phyloP scores from a whole-genome alignment of 2,888 invertebrate genomes.

The Amitus sp. region DNA sequence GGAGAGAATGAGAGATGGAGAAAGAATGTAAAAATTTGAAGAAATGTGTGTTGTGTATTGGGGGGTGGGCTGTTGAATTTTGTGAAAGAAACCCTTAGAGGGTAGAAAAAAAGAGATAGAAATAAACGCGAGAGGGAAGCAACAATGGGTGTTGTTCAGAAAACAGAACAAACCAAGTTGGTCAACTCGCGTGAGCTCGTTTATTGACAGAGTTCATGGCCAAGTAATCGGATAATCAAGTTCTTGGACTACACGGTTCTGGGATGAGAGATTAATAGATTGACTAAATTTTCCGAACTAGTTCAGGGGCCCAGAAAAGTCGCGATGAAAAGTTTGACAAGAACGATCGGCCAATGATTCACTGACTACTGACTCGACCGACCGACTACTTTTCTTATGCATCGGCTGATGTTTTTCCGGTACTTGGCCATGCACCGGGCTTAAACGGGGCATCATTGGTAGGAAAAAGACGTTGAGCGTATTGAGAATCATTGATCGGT shows the following conservation, averaged over 20 bases:
- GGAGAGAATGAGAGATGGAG: slow-evolving; percentile 39
- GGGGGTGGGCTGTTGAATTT: too few relatives aligned
- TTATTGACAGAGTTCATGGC: slow-evolving; percentile 52
- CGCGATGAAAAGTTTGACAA: slow-evolving; percentile 31
- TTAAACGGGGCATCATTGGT: slow-evolving; percentile 53
- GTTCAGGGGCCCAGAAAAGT: slow-evolving; percentile 40
- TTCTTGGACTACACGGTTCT: slow-evolving; percentile 29
- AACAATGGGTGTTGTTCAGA: slow-evolving; percentile 57
- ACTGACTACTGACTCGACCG: slow-evolving; percentile 50
- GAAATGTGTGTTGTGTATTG: too few relatives aligned
- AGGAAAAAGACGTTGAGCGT: slow-evolving; percentile 61
- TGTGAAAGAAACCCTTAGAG: slow-evolving; percentile 50
- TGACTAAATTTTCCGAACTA: slow-evolving; percentile 52
- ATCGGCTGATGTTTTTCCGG: slow-evolving; percentile 38
- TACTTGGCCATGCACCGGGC: slow-evolving; percentile 51
- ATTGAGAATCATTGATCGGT: slow-evolving; percentile 63
- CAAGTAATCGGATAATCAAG: slow-evolving; percentile 35
- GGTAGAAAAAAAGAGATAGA: slow-evolving; percentile 50
- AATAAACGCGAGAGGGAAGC: slow-evolving; percentile 44
- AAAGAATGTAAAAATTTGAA: slow-evolving; percentile 41
- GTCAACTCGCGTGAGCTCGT: slow-evolving; percentile 49
- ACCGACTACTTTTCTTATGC: too few relatives aligned
- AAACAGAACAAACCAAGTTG: slow-evolving; percentile 60
- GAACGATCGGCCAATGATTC: slow-evolving; percentile 37
- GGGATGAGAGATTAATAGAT: slow-evolving; percentile 50